Percentiles rank a stretch among this genome's conserved stretches.
Conservation (phyloP, 2,113 vertebrate genomes). For the Osmerus mordax region DNA sequence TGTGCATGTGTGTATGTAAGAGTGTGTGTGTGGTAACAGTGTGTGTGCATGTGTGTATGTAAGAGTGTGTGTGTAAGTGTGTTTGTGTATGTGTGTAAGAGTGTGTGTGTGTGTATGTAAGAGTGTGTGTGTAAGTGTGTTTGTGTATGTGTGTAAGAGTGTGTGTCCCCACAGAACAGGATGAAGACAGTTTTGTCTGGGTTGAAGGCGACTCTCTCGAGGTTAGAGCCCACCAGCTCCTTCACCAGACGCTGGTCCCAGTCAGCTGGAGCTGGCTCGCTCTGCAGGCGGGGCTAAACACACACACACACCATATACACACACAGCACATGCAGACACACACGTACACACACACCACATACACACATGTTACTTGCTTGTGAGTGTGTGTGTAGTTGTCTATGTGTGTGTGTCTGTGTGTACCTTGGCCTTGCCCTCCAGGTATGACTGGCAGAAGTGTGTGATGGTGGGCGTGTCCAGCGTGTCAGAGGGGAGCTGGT, state of each 20-base stretch:
- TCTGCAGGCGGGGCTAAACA: constrained; percentile 78
- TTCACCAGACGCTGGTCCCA: constrained; percentile 87
- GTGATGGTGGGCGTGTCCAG: constrained; percentile 71
- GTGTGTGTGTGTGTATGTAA: not conserved
- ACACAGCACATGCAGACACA: constrained; percentile 26
- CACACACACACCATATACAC: constrained; percentile 14
- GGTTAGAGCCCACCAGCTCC: constrained; percentile 84
- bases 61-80: constrained; percentile 3
- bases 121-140: not conserved
- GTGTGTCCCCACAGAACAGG: constrained; percentile 82
- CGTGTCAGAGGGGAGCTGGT: constrained; percentile 82
- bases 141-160: not conserved
- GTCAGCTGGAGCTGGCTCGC: constrained; percentile 80
- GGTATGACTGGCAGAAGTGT: constrained; percentile 76
- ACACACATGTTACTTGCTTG: not conserved
- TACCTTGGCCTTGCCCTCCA: constrained; percentile 84
- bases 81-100: not conserved
- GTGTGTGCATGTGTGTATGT: not conserved
- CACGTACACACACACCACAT: not conserved
- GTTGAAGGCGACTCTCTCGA: constrained; percentile 82
- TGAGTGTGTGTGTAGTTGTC: not conserved
- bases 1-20: constrained; percentile 7
- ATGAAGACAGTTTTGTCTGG: constrained; percentile 82
- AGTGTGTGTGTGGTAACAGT: not conserved
- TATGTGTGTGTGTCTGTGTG: not conserved